Evolutionary conservation across 1,140 invertebrate species (phyloP).

Genomic region (Gonioctena quinquepunctata): DNA sequence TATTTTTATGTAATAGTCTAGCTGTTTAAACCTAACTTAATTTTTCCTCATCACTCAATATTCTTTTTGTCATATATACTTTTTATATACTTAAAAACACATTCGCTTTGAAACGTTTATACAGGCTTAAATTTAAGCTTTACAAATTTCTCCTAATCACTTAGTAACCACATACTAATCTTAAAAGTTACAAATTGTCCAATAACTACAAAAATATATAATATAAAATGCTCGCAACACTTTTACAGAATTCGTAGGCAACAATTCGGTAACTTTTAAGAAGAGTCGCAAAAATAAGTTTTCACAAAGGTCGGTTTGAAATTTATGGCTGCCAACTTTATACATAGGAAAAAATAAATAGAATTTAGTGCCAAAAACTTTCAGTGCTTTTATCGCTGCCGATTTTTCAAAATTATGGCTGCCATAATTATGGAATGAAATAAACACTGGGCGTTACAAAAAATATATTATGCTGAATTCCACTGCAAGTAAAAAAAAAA

Average conservation of each 20-base stretch:
- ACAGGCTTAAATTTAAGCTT: constrained; percentile 49
- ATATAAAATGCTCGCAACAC: constrained; percentile 46
- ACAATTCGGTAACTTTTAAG: constrained; percentile 34
- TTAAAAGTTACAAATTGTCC: constrained; percentile 33
- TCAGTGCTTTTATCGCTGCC: constrained; percentile 34
- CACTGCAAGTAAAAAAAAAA: constrained; percentile 23
- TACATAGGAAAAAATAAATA: constrained; percentile 13
- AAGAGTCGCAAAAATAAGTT: constrained; percentile 28
- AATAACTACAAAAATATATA: constrained; percentile 51
- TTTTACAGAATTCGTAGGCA: constrained; percentile 43
- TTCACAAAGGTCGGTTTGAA: constrained; percentile 34
- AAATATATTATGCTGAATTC: constrained; percentile 17
- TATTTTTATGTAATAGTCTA: constrained; percentile 51
- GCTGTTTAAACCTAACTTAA: constrained; percentile 54
- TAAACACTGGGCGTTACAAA: constrained; percentile 17
- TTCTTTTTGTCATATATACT: constrained; percentile 55
- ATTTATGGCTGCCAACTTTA: constrained; percentile 25
- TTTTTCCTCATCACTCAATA: constrained; percentile 54
- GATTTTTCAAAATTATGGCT: constrained; percentile 30
- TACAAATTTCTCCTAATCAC: constrained; percentile 45
- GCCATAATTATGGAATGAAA: constrained; percentile 40
- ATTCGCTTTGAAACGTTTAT: constrained; percentile 54
- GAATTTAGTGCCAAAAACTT: constrained; percentile 27
- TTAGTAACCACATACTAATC: constrained; percentile 26
- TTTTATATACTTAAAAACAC: constrained; percentile 55